These are phyloP conservation scores for Peucedramus taeniatus DNA, from an alignment of 2,113 vertebrate genomes.

Conservation along the genomic window DNA sequence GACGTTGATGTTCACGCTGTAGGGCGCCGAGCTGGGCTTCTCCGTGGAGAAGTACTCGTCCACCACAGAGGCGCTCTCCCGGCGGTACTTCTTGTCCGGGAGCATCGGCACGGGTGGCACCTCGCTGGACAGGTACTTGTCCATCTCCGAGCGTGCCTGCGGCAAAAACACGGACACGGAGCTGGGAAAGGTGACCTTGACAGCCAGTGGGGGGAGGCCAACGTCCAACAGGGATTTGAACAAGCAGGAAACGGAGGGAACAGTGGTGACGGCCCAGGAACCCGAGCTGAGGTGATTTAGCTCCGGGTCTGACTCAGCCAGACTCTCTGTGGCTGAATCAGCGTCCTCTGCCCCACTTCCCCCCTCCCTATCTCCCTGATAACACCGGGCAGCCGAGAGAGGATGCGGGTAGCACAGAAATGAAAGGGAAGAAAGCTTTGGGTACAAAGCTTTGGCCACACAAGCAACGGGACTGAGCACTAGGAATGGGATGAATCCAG, in stretches of 20 bases:
- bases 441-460: not conserved
- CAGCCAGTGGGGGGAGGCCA: too few species aligned
- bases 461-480: not conserved
- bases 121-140: constrained; percentile 80
- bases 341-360: not conserved
- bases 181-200: not conserved
- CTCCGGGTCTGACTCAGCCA: not conserved
- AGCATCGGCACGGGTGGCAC: constrained; percentile 22
- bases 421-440: not conserved
- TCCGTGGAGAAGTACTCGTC: constrained; percentile 89
- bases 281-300: not conserved
- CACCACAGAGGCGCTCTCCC: constrained; percentile 87
- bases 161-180: not conserved
- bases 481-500: not conserved
- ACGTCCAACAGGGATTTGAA: accelerated
- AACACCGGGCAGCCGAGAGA: not conserved
- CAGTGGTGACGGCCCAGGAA: not conserved
- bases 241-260: not conserved
- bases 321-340: not conserved
- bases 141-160: constrained; percentile 79
- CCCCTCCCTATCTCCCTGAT: not conserved
- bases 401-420: not conserved
- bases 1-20: constrained; percentile 92
- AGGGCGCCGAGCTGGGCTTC: constrained; percentile 72
- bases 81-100: constrained; percentile 82